Evolutionary conservation across 2,113 vertebrate genomes (phyloP), one percentile per base, ranked within the genome.

Genomic region (Ciconia stormi): DNA sequence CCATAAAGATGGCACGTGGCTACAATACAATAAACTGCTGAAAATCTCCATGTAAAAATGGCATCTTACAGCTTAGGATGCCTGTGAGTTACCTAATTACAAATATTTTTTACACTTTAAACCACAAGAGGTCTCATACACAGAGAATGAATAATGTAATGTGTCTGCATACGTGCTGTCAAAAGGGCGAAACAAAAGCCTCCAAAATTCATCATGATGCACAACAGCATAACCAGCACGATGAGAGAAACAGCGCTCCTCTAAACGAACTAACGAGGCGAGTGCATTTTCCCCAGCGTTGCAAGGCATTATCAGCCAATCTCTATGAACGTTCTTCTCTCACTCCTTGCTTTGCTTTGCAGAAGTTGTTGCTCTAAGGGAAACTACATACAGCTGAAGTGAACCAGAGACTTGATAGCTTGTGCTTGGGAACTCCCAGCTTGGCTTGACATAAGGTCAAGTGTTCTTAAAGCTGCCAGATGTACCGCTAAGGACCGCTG

Each of bases 181-280:
- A 26, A 32, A 58, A 50, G 40, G 34, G 25, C 4, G 25, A 72
- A 67, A 72, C 7, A 26, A 38, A 76, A 59, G 16, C 56, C 67
- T 58, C 25, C 5, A 0, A 21, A 38, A 32, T 26, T 40, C 52
- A 56, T 47, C 23, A 3, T 3, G 29, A 32, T 13, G 53, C 36
- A 21, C 25, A 61, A 36, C 25, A 84, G 20, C 71, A n/a, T 2
- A 29, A 18, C 3, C 27, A 72, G 50, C 29, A 34, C 0, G 9
- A 14, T 4, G 65, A 65, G 42, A 40, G 22, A 20, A 81, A 42
- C 27, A 34, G 63, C 10, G 1, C 18, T 14, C 32, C 53, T 77
- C 38, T 11, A 27, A 26, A 20, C 1, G 44, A 69, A 2, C 30
- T 12, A 36, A 16, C 11, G 38, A 34, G 25, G 15, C 0, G 0